Base-by-base conservation (phyloP, 2,797 vertebrate genomes). In the Tachyglossus aculeatus region DNA sequence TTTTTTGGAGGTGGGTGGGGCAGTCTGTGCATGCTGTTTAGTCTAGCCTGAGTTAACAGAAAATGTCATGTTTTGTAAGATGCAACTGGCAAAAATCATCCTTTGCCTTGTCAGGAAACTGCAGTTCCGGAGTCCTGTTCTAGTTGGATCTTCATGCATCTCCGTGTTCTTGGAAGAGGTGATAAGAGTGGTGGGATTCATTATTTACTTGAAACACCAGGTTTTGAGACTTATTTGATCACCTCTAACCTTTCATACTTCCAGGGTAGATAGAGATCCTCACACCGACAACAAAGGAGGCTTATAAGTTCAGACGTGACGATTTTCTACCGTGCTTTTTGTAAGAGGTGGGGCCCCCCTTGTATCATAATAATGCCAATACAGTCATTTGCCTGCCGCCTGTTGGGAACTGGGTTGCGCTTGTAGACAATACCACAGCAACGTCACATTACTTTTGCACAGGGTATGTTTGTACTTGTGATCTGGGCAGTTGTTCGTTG, bases 61-160 rank as follows among this genome's bases (percentile, higher is more conserved):
- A 63, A 75, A 51, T 71, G 40, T 41, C 32, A 0, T 6, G 27
- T 69, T 79, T 76, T n/a, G 22, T 59, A 76, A 80, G 68, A 66
- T 67, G 27, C 9, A 44, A 54, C 65, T 63, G 41, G 59, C 15
- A 22, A 52, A 64, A 79, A 43, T 62, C 21, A 24, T 40, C 25
- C 37, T 52, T 72, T 57, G 29, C 27, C 57, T 51, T 57, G 18
- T 41, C 21, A 57, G 1, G 4, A 19, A 34, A 56, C 14, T 31
- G 43, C 22, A 50, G 47, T 47, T 51, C 53, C 40, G 15, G 15
- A 57, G 54, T 41, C 52, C 9, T 16, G 45, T 27, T 48, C 31
- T 48, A 29, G 27, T 24, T 48, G 25, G 45, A 48, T 48, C 25
- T 27, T 31, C 9, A 3, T 48, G n/a, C n/a, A n/a, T n/a, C n/a